Conservation (phyloP, 2,888 invertebrate genomes). For the Nemoura dubitans region DNA sequence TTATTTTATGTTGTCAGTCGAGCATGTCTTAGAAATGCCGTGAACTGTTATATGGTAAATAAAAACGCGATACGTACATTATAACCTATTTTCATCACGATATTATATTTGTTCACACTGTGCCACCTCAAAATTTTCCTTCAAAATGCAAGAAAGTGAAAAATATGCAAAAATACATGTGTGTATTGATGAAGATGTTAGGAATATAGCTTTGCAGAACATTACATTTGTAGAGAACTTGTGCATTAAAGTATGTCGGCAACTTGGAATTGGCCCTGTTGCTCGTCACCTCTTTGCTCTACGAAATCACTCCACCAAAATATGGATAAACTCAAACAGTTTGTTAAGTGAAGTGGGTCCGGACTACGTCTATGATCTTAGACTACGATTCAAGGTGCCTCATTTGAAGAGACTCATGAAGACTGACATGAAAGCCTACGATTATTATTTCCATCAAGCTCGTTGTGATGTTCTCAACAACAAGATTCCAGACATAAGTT, state of each 20-base stretch:
- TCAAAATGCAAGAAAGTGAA: slow-evolving; percentile 42
- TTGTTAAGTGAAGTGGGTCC: slow-evolving; percentile 63
- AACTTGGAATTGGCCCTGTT: slow-evolving; percentile 77
- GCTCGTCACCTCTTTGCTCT: slow-evolving; percentile 82
- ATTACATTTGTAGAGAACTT: slow-evolving; percentile 73
- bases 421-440: slow-evolving; percentile 78
- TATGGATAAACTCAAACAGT: slow-evolving; percentile 76
- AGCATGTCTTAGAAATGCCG: neutral
- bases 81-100: neutral
- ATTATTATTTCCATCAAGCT: slow-evolving; percentile 88
- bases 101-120: neutral
- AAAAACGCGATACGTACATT: neutral
- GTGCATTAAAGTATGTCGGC: slow-evolving; percentile 75
- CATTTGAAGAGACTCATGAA: slow-evolving; percentile 69
- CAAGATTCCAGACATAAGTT: slow-evolving; percentile 80
- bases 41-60: neutral
- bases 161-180: slow-evolving; percentile 44
- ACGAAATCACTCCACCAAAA: slow-evolving; percentile 69
- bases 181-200: slow-evolving; percentile 43
- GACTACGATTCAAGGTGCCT: slow-evolving; percentile 82
- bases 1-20: neutral
- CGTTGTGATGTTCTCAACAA: slow-evolving; percentile 80
- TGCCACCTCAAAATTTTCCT: neutral
- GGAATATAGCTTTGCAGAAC: slow-evolving; percentile 38
- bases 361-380: slow-evolving; percentile 70